Conservation (phyloP, 2,888 invertebrate genomes). For the Lampropteryx suffumata region DNA sequence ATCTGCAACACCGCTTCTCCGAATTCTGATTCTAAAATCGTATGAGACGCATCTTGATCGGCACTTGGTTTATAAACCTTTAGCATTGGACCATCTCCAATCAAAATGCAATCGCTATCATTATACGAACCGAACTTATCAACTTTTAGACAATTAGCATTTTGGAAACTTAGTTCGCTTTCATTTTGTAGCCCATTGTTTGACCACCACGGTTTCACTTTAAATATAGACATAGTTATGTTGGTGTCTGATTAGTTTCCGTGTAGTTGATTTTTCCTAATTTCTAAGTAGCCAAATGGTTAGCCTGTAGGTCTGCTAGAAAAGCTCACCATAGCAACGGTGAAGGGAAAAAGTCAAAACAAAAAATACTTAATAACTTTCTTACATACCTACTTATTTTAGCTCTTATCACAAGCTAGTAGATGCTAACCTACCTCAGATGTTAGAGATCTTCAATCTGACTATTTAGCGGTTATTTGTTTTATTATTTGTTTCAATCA, state of each 20-base stretch:
- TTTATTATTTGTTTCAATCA: no score
- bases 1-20: constrained; percentile 90
- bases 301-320: no score
- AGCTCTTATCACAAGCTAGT: no score
- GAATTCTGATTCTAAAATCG: constrained; percentile 90
- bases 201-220: constrained; percentile 94
- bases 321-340: no score
- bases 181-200: constrained; percentile 84
- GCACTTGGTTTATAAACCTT: constrained; percentile 65
- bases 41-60: constrained; percentile 82
- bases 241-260: neutral
- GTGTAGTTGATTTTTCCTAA: no score
- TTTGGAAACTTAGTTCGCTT: constrained; percentile 80
- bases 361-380: no score
- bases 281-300: no score
- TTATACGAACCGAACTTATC: constrained; percentile 91
- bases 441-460: no score
- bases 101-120: constrained; percentile 90
- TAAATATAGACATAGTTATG: constrained; percentile 99
- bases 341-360: no score
- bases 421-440: no score
- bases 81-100: constrained; percentile 64
- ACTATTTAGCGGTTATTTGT: no score
- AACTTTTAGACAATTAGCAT: constrained; percentile 85
- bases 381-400: no score